Conservation (phyloP, 2,888 invertebrate genomes). For the Agriopis marginaria region DNA sequence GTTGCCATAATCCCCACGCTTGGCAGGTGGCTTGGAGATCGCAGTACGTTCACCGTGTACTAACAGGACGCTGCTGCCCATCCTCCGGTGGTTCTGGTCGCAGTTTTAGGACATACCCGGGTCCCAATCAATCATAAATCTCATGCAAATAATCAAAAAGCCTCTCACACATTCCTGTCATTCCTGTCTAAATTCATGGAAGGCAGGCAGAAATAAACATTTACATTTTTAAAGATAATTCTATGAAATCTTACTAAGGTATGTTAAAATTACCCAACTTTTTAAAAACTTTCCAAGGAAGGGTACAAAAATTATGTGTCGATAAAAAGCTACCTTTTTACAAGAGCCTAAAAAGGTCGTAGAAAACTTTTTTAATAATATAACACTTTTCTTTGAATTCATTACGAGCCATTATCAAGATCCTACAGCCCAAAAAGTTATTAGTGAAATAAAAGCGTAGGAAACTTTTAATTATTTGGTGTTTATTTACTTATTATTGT, state of each 20-base stretch:
- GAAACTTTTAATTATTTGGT: slow-evolving; percentile 1
- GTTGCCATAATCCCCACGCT: too few species aligned
- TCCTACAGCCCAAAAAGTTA: slow-evolving; percentile 5
- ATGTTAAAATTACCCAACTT: neutral
- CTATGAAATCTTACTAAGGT: too few species aligned
- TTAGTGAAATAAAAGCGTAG: slow-evolving; percentile 6
- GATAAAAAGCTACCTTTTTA: slow-evolving; percentile 22
- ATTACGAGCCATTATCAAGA: slow-evolving; percentile 23
- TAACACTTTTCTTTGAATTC: slow-evolving; percentile 24
- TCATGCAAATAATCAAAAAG: too few species aligned
- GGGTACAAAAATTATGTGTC: slow-evolving; percentile 2
- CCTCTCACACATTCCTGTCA: too few species aligned
- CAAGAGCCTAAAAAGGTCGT: slow-evolving; percentile 10
- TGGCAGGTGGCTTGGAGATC: too few species aligned
- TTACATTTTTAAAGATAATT: neutral
- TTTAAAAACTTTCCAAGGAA: slow-evolving; percentile 2
- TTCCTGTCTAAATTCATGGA: too few species aligned
- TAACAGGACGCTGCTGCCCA: too few species aligned
- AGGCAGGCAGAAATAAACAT: too few species aligned
- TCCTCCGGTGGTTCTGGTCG: too few species aligned
- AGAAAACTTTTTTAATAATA: slow-evolving; percentile 22
- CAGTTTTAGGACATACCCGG: too few species aligned
- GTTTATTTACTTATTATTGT: neutral
- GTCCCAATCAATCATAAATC: too few species aligned
- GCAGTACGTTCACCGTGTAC: too few species aligned